phyloP scores from a whole-genome alignment of 35 echinoderm and acorn worm genomes.

The Chiridota heheva region DNA sequence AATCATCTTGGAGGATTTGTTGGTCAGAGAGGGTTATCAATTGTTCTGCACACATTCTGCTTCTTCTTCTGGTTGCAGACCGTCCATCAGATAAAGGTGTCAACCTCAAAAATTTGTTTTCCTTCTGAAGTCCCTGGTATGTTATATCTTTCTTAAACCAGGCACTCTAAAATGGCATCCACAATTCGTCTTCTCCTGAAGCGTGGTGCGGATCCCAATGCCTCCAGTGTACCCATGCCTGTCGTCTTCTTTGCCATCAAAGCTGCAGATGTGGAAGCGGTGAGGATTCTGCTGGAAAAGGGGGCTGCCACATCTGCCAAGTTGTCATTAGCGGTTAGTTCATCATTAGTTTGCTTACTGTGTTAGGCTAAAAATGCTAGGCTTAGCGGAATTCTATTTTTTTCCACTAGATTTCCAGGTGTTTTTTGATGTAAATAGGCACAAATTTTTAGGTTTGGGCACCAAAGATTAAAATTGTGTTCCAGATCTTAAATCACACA shows the following conservation, averaged over 20 bases:
- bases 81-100: no score
- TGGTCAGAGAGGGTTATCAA: no score
- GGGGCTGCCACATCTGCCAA: constrained; percentile 68
- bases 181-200: constrained; percentile 85
- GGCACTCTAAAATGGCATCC: constrained; percentile 90
- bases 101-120: no score
- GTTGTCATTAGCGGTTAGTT: constrained; percentile 67
- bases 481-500: no score
- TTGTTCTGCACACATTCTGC: no score
- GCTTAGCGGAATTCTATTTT: not conserved
- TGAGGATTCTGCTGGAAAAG: constrained; percentile 73
- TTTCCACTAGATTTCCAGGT: not conserved
- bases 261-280: constrained; percentile 90
- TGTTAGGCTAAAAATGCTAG: not conserved
- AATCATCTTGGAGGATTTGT: no score
- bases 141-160: constrained; percentile 26
- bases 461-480: not conserved
- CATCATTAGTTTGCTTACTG: not conserved
- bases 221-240: constrained; percentile 87
- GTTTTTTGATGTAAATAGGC: not conserved
- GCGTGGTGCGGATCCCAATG: constrained; percentile 92
- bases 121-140: no score
- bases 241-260: constrained; percentile 98
- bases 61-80: no score
- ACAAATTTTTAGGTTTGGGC: not conserved